Evolutionary conservation across 2,888 invertebrate species (phyloP).

Genomic region (Panopea generosa): DNA sequence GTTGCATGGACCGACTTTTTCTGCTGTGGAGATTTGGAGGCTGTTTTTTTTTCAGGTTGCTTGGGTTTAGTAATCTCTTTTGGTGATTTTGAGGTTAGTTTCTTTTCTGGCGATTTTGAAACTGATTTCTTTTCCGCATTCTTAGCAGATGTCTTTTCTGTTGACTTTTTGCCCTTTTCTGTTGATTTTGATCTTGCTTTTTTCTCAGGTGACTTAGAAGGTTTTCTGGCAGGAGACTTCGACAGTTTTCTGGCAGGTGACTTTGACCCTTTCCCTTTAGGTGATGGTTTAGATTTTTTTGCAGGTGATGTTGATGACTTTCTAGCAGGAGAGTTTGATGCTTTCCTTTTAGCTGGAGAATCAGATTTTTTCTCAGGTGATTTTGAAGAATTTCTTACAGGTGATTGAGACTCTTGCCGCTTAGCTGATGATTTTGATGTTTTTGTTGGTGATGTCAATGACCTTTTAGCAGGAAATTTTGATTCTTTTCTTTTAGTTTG

Average conservation of each 20-base stretch:
- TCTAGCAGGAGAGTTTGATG: constrained; percentile 2
- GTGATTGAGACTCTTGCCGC: constrained; percentile 27
- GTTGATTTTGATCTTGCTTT: constrained; percentile 4
- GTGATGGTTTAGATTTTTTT: constrained; percentile 19
- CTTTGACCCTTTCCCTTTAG: constrained; percentile 26
- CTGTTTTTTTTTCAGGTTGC: constrained; percentile 4
- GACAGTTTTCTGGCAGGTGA: constrained; percentile 14
- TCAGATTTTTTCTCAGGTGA: constrained; percentile 9
- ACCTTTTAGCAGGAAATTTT: constrained; percentile 8
- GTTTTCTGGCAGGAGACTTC: constrained; percentile 37
- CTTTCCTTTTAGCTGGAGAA: constrained; percentile 18
- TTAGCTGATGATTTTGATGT: constrained; percentile 5
- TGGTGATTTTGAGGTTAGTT: constrained; percentile 8
- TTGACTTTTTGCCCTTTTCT: not conserved
- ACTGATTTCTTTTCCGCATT: not conserved
- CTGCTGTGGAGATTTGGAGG: constrained; percentile 14
- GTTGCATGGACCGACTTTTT: not conserved
- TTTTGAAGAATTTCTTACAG: constrained; percentile 17
- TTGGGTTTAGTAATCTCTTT: not conserved
- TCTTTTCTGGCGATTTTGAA: constrained; percentile 30
- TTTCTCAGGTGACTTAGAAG: constrained; percentile 39
- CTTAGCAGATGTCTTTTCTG: constrained; percentile 13
- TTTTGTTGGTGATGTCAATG: constrained; percentile 8
- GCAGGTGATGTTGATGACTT: too few species aligned
- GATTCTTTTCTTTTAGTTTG: not conserved